Base-by-base conservation (phyloP, 2,888 invertebrate species). In the Chaitophorus viminalis region DNA sequence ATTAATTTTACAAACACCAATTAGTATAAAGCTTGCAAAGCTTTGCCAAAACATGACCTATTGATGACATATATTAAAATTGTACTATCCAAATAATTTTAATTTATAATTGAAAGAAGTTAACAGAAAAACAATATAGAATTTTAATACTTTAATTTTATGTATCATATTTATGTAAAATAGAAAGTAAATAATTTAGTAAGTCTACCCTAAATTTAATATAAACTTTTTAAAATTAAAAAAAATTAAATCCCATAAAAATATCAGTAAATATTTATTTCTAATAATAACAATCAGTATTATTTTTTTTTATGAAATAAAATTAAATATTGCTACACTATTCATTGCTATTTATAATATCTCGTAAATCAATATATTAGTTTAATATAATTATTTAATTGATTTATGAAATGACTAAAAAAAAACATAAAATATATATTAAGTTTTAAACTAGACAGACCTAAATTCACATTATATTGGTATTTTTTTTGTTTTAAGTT, bases 1-100 rank as follows among this genome's bases (percentile, higher is more conserved):
- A 65, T 39, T 65, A 75, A 75, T 60, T 75, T 75, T 4, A 75
- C 60, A 83, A 83, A 75, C 29, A 83, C 75, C 75, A 29, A 83
- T 83, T 65, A 75, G 60, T 83, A 65, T 83, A 75, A 83, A 60
- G 83, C 60, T 75, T 8, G 33, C 54, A 75, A 83, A 74, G 54
- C 74, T 6, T 74, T 18, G n/a, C 29, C 36, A 0, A n/a, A 0
- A n/a, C 3, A 29, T 68, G 54, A 54, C 33, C 17, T n/a, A 82
- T 33, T 31, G 46, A 70, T 68, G 29, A 60, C 9, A 29, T 52
- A 82, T 8, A 68, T 29, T 25, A 70, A 52, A 70, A 36, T 17
- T 72, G 3, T 0, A 72, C 18, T 72, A n/a, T 65, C 65, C 65
- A n/a, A 65, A 65, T 65, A 4, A n/a, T 65, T 68, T 68, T 1